phyloP scores from a whole-genome alignment of 2,797 vertebrate genomes.

The Galagoides demidoff region DNA sequence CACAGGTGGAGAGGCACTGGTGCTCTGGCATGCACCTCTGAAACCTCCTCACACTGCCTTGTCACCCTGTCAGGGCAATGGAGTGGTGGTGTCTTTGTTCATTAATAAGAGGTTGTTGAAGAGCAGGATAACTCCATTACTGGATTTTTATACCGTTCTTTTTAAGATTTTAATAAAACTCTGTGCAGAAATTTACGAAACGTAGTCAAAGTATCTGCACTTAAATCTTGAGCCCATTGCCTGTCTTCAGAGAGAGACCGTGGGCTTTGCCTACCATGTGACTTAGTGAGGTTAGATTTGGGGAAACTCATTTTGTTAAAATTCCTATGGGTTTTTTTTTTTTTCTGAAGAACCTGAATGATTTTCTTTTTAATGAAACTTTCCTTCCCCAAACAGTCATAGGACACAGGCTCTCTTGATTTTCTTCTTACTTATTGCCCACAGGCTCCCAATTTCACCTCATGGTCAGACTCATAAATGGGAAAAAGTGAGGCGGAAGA shows the following conservation, averaged over 20 bases:
- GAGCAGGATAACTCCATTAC: accelerated
- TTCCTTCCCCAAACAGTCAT: not conserved
- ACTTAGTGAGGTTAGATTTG: not conserved
- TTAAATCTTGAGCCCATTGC: not conserved
- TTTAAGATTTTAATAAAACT: conserved; percentile 16
- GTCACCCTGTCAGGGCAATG: not conserved
- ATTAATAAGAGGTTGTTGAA: not conserved
- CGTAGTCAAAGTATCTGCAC: not conserved
- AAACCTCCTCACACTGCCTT: not conserved
- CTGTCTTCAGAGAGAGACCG: not conserved
- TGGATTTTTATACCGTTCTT: not conserved
- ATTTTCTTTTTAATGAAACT: not conserved
- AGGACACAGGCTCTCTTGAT: not conserved
- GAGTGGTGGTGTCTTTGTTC: not conserved
- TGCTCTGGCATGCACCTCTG: not conserved
- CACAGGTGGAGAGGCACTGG: not conserved
- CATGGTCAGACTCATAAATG: not conserved
- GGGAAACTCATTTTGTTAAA: not conserved
- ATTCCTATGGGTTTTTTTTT: not conserved
- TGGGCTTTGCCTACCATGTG: not conserved
- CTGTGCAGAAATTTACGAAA: conserved; percentile 43
- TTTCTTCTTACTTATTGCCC: not conserved
- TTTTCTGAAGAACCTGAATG: not conserved
- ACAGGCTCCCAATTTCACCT: not conserved
- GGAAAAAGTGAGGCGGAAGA: not conserved